Percentiles rank a stretch among this genome's conserved stretches.
phyloP scores from a whole-genome alignment of 2,888 invertebrate genomes.

The Ophioninae sp. region DNA sequence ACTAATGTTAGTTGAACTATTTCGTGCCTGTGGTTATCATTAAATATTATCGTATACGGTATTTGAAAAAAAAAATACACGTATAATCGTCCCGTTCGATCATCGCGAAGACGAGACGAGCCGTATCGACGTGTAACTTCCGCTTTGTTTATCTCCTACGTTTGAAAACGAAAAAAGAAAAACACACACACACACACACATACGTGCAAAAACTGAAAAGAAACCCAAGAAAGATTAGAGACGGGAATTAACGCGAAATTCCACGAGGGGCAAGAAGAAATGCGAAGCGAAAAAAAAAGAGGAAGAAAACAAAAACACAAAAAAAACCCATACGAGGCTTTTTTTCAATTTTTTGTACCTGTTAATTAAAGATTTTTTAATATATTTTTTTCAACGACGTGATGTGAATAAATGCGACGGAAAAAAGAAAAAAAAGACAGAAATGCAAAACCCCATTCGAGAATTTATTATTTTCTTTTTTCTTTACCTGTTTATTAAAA shows the following conservation, averaged over 20 bases:
- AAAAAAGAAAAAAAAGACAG: no score
- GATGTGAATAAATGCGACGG: not conserved
- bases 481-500: no score
- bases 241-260: not conserved
- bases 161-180: not conserved
- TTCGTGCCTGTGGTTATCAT: slow-evolving; percentile 73
- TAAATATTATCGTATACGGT: slow-evolving; percentile 52
- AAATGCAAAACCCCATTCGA: no score
- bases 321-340: not conserved
- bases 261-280: not conserved
- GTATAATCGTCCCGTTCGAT: slow-evolving; percentile 8
- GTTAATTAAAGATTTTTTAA: not conserved
- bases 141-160: slow-evolving; percentile 8
- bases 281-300: not conserved
- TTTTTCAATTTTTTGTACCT: not conserved
- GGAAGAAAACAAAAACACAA: not conserved
- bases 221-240: not conserved
- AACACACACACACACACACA: not conserved
- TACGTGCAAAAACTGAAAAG: not conserved
- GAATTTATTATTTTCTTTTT: no score
- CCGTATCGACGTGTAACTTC: slow-evolving; percentile 19
- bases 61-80: slow-evolving; percentile 49
- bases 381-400: not conserved
- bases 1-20: slow-evolving; percentile 72
- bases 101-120: slow-evolving; percentile 1